Conservation (phyloP, 1,140 invertebrate species). For the Leptonema lineaticorne region DNA sequence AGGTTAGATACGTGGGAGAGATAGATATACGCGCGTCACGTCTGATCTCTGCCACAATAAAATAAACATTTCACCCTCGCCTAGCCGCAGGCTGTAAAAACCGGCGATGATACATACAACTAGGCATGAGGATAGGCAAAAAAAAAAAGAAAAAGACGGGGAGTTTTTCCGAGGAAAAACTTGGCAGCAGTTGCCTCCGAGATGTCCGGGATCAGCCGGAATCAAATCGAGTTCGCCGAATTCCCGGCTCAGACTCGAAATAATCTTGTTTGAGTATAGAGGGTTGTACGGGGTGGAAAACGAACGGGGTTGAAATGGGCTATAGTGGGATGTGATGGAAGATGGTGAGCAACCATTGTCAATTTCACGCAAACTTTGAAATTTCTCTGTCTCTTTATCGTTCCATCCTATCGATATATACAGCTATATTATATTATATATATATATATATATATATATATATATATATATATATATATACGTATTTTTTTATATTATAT, state of each 20-base stretch:
- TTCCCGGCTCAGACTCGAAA: conserved; percentile 9
- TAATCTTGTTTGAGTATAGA: conserved; percentile 3
- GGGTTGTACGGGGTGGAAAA: not conserved
- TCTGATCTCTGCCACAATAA: conserved; percentile 14
- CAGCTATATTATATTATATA: not conserved
- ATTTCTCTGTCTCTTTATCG: no score
- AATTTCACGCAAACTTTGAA: not conserved
- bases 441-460: not conserved
- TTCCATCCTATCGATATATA: no score
- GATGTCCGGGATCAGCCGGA: conserved; percentile 1
- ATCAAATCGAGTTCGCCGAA: conserved; percentile 16
- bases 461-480: not conserved
- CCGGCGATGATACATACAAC: not conserved
- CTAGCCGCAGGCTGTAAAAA: not conserved
- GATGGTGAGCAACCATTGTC: not conserved
- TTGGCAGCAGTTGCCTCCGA: not conserved
- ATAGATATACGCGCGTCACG: conserved; percentile 14
- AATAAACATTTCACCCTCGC: conserved; percentile 15
- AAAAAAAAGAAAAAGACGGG: not conserved
- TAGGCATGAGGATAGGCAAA: not conserved
- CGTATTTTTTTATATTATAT: no score
- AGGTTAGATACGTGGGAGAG: not conserved
- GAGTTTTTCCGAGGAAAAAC: not conserved
- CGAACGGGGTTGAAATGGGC: not conserved
- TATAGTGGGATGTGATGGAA: not conserved